phyloP scores from a whole-genome alignment of 2,797 vertebrate species.

The Thripadectes ignobilis region DNA sequence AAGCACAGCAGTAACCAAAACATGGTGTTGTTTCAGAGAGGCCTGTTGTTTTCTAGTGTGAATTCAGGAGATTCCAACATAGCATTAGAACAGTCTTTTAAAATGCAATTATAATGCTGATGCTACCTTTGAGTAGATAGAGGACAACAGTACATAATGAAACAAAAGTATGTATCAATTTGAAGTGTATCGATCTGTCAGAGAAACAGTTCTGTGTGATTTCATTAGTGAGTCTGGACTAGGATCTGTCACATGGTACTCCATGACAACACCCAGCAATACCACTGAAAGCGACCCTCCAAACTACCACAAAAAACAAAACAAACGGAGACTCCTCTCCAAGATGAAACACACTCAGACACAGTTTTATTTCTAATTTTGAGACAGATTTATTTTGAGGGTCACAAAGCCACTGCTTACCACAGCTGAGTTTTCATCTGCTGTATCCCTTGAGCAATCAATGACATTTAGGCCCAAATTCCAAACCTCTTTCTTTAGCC shows the following conservation, averaged over 20 bases:
- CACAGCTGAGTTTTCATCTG: neutral
- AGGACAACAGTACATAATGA: neutral
- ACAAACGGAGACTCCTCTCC: neutral
- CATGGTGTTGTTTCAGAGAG: neutral
- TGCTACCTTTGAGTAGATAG: neutral
- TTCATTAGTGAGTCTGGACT: neutral
- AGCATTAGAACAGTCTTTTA: neutral
- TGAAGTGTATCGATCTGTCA: neutral
- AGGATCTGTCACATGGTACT: neutral
- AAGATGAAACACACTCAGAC: neutral
- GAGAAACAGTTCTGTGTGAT: neutral
- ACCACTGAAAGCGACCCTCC: neutral
- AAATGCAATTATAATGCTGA: neutral
- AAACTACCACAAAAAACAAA: neutral
- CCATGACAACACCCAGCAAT: neutral
- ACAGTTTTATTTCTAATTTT: neutral
- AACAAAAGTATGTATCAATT: neutral
- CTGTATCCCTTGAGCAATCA: neutral
- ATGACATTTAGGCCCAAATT: neutral
- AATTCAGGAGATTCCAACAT: neutral
- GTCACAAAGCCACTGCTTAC: neutral
- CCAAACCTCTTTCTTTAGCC: neutral
- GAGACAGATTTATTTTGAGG: neutral
- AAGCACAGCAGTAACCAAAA: neutral
- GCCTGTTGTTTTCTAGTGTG: neutral